Evolutionary conservation across 2,113 vertebrate species (phyloP), one percentile per base, ranked within the genome.

Genomic region (Anas platyrhynchos): DNA sequence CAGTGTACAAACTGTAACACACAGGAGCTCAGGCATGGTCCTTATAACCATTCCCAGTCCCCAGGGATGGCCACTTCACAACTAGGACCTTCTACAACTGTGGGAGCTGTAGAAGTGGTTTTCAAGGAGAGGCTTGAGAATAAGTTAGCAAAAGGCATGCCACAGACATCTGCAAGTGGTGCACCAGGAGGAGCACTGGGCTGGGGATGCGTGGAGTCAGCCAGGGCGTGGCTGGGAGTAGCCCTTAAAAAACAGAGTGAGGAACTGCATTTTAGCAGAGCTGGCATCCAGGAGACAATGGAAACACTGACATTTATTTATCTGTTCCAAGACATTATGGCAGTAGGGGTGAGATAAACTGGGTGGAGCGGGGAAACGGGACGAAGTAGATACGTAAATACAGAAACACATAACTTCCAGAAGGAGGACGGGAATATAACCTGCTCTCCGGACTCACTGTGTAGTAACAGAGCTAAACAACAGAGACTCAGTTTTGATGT

Each of bases 171-270:
- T 91, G 74, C 32, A 81, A 55, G 72, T 16, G 73, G 74, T 91
- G 83, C 50, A 94, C 27, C 34, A 76, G 52, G 61, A 83, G 73
- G 86, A 88, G 68, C 73, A 61, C 65, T 65, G 61, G 65, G 34
- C 69, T 91, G 54, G 46, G 41, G 65, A 91, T 21, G 43, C 52
- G 27, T 4, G 10, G 76, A 91, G 58, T 86, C 83, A 91, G 86
- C 32, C 61, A 83, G 92, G 88, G 91, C 81, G 91, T 92, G 88
- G 88, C 32, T 94, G 94, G 90, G 92, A 93, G 86, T 73, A 87
- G 86, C n/a, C 77, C 41, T 82, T 79, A 48, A 59, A 91, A 94
- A 88, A 85, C 55, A 67, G 61, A 83, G 1, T 38, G 80, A 95
- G 80, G 72, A 94, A 73, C 38, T 85, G 55, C 31, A 38, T 80